phyloP scores from a whole-genome alignment of 1,140 invertebrate genomes.

The Drosophila kurseongensis region DNA sequence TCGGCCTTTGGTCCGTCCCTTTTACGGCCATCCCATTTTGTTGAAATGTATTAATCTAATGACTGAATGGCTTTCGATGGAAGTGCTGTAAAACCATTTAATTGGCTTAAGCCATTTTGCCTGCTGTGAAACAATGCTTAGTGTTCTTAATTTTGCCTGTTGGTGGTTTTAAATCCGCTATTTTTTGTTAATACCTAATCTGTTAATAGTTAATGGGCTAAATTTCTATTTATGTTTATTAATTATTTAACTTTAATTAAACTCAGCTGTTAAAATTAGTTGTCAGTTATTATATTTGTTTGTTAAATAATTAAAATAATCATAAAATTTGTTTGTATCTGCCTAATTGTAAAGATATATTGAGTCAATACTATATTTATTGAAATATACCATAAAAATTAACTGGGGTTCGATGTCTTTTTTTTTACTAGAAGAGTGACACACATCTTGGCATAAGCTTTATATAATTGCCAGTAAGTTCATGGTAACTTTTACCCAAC shows the following conservation, averaged over 20 bases:
- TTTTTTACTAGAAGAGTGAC: not conserved
- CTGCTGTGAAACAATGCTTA: not conserved
- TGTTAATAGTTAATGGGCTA: not conserved
- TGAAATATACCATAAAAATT: too few species aligned
- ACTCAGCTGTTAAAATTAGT: too few species aligned
- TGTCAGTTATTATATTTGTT: too few species aligned
- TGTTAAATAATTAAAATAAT: too few species aligned
- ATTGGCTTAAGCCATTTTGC: conserved; percentile 11
- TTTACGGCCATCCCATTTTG: conserved; percentile 16
- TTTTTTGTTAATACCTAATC: not conserved
- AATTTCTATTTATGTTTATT: not conserved
- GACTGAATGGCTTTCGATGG: conserved; percentile 30
- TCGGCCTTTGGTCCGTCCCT: conserved; percentile 22
- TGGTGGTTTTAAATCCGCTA: not conserved
- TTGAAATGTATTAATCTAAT: conserved; percentile 54
- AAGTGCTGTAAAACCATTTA: conserved; percentile 13
- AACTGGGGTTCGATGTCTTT: too few species aligned
- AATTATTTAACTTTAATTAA: too few species aligned
- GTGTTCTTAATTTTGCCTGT: not conserved
- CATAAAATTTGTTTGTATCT: too few species aligned
- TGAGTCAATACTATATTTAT: too few species aligned
- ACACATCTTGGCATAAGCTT: conserved; percentile 3
- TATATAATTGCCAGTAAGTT: conserved; percentile 31
- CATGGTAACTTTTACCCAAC: conserved; percentile 8
- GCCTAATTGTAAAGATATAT: too few species aligned